phyloP scores from a whole-genome alignment of 2,888 invertebrate species.

The Cheiracanthium punctorium region DNA sequence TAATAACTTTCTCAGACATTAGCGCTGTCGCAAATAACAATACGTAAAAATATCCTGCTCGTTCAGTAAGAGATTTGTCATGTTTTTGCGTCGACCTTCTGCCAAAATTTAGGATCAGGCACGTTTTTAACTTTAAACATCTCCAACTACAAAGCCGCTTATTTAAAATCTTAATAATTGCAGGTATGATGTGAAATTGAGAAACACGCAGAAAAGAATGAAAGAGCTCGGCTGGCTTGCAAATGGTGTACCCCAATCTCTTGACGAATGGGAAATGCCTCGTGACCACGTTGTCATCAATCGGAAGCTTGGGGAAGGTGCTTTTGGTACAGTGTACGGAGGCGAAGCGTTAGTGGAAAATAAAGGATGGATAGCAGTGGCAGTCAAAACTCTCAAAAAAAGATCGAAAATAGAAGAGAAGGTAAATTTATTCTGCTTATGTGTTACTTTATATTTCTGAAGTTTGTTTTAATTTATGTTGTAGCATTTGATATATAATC shows the following conservation, averaged over 20 bases:
- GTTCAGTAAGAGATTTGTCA: no score
- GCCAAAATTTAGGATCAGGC: no score
- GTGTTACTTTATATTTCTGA: no score
- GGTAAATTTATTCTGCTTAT: slow-evolving; percentile 74
- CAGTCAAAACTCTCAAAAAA: slow-evolving; percentile 91
- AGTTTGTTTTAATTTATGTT: no score
- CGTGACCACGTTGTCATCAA: slow-evolving; percentile 90
- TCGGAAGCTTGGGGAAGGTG: slow-evolving; percentile 90
- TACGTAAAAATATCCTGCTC: no score
- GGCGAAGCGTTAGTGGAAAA: slow-evolving; percentile 87
- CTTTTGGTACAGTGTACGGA: slow-evolving; percentile 93
- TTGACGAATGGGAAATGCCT: slow-evolving; percentile 92
- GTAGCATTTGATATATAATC: no score
- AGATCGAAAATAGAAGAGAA: slow-evolving; percentile 90
- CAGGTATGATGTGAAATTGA: slow-evolving; percentile 82
- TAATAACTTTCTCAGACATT: no score
- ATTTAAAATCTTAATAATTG: no score
- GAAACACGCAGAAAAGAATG: slow-evolving; percentile 82
- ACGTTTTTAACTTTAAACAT: no score
- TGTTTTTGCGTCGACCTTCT: no score
- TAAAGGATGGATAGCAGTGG: slow-evolving; percentile 88
- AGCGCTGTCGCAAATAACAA: no score
- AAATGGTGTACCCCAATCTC: slow-evolving; percentile 76
- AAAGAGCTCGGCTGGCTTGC: slow-evolving; percentile 82
- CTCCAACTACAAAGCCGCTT: no score